Base-by-base conservation (phyloP, 1,140 invertebrate species). In the Stenopsyche tienmushanensis region DNA sequence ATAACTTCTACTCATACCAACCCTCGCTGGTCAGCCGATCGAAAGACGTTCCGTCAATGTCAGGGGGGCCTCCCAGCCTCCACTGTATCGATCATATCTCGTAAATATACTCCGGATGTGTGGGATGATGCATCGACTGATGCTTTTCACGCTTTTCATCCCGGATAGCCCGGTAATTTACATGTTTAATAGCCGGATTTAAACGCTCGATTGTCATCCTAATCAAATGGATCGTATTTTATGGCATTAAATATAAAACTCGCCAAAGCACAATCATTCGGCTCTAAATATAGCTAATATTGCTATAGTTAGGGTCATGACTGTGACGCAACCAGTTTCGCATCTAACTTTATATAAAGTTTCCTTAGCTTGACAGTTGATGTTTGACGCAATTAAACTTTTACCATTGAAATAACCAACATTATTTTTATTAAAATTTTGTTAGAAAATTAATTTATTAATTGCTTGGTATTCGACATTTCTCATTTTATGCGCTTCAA, bases 1-100 rank as follows among this genome's bases (percentile, higher is more conserved):
- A 60, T 60, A 47, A 44, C 5, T n/a, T n/a, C n/a, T n/a, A n/a
- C n/a, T n/a, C n/a, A 34, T 7, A 13, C 5, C 29, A 7, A 41
- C 8, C 1, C 39, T 47, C 57, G 42, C 44, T 39, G 57, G 57
- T 60, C 57, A 60, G 42, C 41, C 42, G 42, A 60, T 60, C 44
- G 15, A 34, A 47, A 47, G 24, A 21, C 18, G 41, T 39, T 47
- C 39, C 42, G 42, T 60, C 57, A 60, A 60, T 44, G 57, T 60
- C 57, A 60, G 13, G 8, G 52, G 7, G 10, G 10, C n/a, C 1
- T 34, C 3, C 25, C 29, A 5, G 13, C 29, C 5, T 34, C 29
- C 29, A 34, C 29, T 34, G 5, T 34, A 34, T 34, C 29, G 29
- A 34, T 34, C 29, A 13, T 13, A 34, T 34, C 29, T 34, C 29